phyloP scores from a whole-genome alignment of 2,888 invertebrate genomes.

The Chironomus tentans region DNA sequence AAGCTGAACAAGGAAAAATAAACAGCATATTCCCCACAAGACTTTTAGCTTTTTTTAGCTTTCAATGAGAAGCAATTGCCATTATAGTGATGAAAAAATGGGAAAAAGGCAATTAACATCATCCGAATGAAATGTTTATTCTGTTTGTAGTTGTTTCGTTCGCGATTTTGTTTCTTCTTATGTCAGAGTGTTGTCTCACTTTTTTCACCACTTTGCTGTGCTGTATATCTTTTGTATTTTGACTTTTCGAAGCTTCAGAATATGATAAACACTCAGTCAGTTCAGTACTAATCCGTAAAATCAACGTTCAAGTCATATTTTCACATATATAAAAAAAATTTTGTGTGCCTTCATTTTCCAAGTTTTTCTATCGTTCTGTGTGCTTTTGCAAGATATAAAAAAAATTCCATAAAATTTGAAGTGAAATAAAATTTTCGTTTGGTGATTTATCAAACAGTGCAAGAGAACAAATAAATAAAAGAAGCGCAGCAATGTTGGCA shows the following conservation, averaged over 20 bases:
- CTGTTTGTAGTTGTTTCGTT: background rate
- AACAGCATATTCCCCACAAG: background rate
- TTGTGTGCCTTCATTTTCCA: background rate
- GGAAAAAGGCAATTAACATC: constrained; percentile 24
- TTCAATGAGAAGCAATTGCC: background rate
- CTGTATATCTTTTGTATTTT: background rate
- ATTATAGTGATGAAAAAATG: constrained; percentile 14
- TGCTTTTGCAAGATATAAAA: too few species aligned
- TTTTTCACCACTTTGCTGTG: background rate
- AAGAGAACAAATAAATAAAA: too few species aligned
- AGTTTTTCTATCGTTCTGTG: background rate
- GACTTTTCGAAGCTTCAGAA: background rate
- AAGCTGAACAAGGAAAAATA: background rate
- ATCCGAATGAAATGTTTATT: background rate
- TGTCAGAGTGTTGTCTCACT: background rate
- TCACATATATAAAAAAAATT: background rate
- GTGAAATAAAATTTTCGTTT: too few species aligned
- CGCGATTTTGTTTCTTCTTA: constrained; percentile 1
- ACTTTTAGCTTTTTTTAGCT: background rate
- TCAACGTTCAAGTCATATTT: constrained; percentile 4
- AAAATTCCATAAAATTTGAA: too few species aligned
- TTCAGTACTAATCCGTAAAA: constrained; percentile 17
- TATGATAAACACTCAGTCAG: background rate
- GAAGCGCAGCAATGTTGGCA: too few species aligned
- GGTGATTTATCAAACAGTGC: too few species aligned